Evolutionary conservation across 2,888 invertebrate species (phyloP), one percentile per base, ranked within the genome.

Genomic region (Nephrotoma guestfalica): DNA sequence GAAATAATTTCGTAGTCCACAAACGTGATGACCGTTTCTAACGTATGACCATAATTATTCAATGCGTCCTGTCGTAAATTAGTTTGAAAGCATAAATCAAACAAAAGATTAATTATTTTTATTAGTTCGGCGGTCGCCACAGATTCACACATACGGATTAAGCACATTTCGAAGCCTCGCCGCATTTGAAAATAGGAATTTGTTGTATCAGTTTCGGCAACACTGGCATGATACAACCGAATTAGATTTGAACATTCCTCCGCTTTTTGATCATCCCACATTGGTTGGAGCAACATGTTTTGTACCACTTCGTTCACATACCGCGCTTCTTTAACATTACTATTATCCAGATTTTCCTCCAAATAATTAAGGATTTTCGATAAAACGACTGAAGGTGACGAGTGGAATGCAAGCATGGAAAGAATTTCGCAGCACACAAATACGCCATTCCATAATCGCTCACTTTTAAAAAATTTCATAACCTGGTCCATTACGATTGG

Each of bases 11-110:
- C 89, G 0, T 92, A 92, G 87, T 90, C 87, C 87, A 93, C 93
- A 30, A 92, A 90, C 9, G 90, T 90, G 0, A 94, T 93, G 0
- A 92, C 93, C 87, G 93, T 92, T 86, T 93, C 93, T 2, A 94
- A 89, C 6, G 93, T 89, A 41, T 91, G 91, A 0, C 93, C 93
- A 87, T 94, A 93, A 87, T 93, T 92, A 45, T 93, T 88, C 3
- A 93, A 89, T 18, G 91, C 90, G 13, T 92, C 92, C 83, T 93
- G 91, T 0, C 89, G 88, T 87, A 92, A 90, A 6, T 89, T 89
- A 0, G 91, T 90, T 84, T 92, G 89, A 4, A 93, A 71, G 9
- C 71, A 71, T 9, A 71, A 30, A 9, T 71, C 9, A 71, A 71
- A 71, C 30, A 71, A 30, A 9, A 9, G 0, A 71, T 9, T 13